phyloP scores from a whole-genome alignment of 2,113 vertebrate species.

The Camelus bactrianus region DNA sequence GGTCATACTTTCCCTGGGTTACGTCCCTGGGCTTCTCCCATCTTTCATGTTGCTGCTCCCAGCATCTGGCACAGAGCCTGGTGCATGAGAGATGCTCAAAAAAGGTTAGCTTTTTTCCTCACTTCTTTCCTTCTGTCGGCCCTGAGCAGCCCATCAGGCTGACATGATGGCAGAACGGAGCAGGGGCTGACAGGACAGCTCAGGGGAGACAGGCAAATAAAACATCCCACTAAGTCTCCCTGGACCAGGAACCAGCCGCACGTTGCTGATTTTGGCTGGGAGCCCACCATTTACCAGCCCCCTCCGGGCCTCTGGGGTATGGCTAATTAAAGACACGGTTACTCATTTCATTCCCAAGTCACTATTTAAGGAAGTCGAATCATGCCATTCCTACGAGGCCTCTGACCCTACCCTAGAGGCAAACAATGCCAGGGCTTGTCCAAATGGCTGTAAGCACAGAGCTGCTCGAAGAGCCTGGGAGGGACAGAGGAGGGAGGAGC shows the following conservation, averaged over 20 bases:
- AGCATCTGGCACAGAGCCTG: neutral
- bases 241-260: neutral
- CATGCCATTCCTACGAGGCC: constrained; percentile 74
- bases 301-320: constrained; percentile 65
- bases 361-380: constrained; percentile 82
- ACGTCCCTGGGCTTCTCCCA: fast-evolving
- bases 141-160: neutral
- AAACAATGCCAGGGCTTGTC: constrained; percentile 75
- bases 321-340: constrained; percentile 82
- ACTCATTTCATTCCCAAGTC: constrained; percentile 79
- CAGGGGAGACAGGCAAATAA: neutral
- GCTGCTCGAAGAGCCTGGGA: constrained; percentile 34
- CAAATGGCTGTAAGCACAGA: neutral
- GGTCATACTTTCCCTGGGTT: fast-evolving
- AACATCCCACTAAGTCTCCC: constrained; percentile 42
- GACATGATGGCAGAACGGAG: neutral
- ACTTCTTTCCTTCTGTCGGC: neutral
- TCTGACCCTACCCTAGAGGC: constrained; percentile 74
- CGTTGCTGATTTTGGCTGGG: constrained; percentile 71
- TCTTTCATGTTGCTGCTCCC: neutral
- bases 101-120: neutral
- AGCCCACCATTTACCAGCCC: constrained; percentile 70
- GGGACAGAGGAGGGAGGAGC: neutral
- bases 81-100: neutral
- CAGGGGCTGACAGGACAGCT: neutral